Evolutionary conservation across 2,888 invertebrate species (phyloP), one percentile per base, ranked within the genome.

Genomic region (Ectobius pallidus): DNA sequence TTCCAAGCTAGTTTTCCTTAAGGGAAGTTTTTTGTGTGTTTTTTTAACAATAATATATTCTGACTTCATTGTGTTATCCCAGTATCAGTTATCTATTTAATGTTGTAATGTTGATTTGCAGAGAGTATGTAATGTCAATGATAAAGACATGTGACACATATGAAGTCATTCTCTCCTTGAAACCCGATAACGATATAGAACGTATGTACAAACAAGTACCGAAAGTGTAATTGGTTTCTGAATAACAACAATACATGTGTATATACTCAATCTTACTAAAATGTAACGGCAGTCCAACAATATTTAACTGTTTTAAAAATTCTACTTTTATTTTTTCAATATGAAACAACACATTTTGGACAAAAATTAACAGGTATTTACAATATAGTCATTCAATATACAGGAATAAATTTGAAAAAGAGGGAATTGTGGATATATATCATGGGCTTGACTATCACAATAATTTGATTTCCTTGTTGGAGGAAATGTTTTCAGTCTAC

Each of bases 401-500:
- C 20, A 34, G 42, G 49, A 52, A 6, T 14, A 16, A 30, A 22
- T 42, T 61, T 72, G 27, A 27, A 58, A 32, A 61, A 46, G 25
- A 63, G 69, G 42, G 42, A 25, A 52, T 16, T 44, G n/a, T n/a
- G 22, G 34, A 44, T 32, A 70, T 55, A 55, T 27, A 55, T 27
- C 25, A 55, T 14, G 27, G 55, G 55, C 14, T 32, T 20, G 30
- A 71, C 74, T 74, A 74, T 74, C 74, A 74, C 74, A 74, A 74
- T 74, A 69, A 65, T 39, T 67, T 46, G 42, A 62, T 71, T 69
- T 71, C 46, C n/a, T 63, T 44, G 30, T 34, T 70, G 70, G 63
- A 49, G 63, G 62, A 69, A 44, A 27, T 22, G 34, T 61, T 70
- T 42, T 65, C 65, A 65, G 65, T 65, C 65, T 65, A 65, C 65